Evolutionary conservation across 2,113 vertebrate species (phyloP), one percentile per base, ranked within the genome.

Genomic region (Anguilla rostrata): DNA sequence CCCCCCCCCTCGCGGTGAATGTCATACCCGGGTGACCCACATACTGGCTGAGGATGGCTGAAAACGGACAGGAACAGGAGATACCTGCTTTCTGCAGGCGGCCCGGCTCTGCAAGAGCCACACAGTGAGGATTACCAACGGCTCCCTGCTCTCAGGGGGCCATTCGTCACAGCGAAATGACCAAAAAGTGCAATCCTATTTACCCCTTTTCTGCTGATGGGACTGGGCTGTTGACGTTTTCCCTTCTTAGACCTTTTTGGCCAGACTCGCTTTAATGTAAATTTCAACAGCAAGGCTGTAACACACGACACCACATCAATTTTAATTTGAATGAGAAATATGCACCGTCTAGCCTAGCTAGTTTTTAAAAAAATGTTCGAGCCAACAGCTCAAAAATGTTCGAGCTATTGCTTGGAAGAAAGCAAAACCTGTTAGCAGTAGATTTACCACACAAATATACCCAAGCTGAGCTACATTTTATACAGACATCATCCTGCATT

Each of bases 1-100:
- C 12, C 53, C 39, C 12, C 49, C 39, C 7, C 39, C 1, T 71
- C 41, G 83, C 83, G 71, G 60, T 71, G 57, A 60, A 84, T 22
- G 16, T 39, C 66, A 84, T 71, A 71, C 83, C 39, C 57, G 18
- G 34, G 18, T 84, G 83, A 71, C 60, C 60, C 56, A 56, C 57
- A 66, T 56, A 60, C n/a, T 41, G 60, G 53, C n/a, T 16, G 41
- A 60, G 56, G 14, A 29, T 60, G 0, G 7, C 56, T 60, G 7
- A 16, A 39, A 34, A 57, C 7, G n/a, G 14, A 18, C 49, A 11
- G 22, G 53, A 29, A 1, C 57, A 56, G n/a, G n/a, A 39, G 56
- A 83, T 83, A 18, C 53, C 53, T 39, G 82, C 49, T n/a, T 57
- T 20, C 49, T 7, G 6, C 34, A 15, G n/a, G 14, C 6, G 39